Evolutionary conservation across 2,113 vertebrate genomes (phyloP), one percentile per base, ranked within the genome.

Genomic region (Phaethon lepturus): DNA sequence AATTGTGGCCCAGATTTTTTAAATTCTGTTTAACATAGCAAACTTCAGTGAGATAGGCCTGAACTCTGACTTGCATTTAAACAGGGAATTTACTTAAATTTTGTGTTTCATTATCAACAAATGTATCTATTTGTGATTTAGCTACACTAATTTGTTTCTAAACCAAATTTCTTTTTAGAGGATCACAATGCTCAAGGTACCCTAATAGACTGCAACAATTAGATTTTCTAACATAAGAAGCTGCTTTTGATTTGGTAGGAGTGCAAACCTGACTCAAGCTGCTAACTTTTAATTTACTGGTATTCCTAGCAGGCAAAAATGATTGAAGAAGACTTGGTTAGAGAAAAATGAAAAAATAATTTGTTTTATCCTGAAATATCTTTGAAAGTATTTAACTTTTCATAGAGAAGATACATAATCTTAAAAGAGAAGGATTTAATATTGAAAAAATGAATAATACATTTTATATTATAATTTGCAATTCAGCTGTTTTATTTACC

Each of bases 271-370:
- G 73, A 94, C 79, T 95, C 88, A 75, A 91, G 64, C 64, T 95
- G 52, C 72, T 81, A 95, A 93, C 38, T 88, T 92, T 81, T 88
- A 90, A 96, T 95, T 95, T 96, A 66, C 40, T 92, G 44, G 13
- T 85, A 67, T 73, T 92, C 68, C 71, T 92, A 93, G 52, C 68
- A 89, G 29, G 81, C 60, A 89, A 47, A 93, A 95, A 78, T 81
- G 38, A 88, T 81, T 78, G 83, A 97, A 83, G 71, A 90, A 67
- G 23, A 5, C 13, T 80, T 83, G 50, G 15, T 74, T 81, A 49
- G 29, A 86, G 25, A 71, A 92, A 95, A 89, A 92, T 15, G 18
- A 29, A 58, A 81, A 81, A 69, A 42, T 13, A 23, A 44, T 67
- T 73, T 94, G 11, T 29, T 83, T 80, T 74, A 49, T 56, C 69